Base-by-base conservation (phyloP, 1,140 invertebrate species). In the Asobara japonica region DNA sequence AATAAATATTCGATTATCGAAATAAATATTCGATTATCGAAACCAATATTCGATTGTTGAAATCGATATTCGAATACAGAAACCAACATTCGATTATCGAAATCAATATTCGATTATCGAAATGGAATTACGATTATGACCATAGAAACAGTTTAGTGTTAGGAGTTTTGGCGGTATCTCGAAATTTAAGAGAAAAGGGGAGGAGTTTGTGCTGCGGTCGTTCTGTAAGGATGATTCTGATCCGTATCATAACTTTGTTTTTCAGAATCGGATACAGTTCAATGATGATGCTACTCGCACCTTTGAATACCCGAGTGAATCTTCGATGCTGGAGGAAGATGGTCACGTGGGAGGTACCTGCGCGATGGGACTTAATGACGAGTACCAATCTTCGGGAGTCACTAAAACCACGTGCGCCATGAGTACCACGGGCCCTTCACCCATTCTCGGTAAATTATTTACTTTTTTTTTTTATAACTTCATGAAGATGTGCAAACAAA, bases 301-400 rank as follows among this genome's bases (percentile, higher is more conserved):
- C 36, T 95, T 94, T 87, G 94, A 96, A 86, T 96, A 96, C 83
- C 94, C 94, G 45, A 95, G 94, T 72, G 95, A 96, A 86, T 89
- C 91, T 48, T 95, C 94, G 51, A 85, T 92, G 77, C 84, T 93
- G 65, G 89, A 91, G 79, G 92, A 92, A 74, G 92, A 79, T 72
- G 81, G n/a, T n/a, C 82, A 22, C 82, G 85, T 74, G 83, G 81
- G 33, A n/a, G 84, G 82, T 75, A 84, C 82, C 78, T 86, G 82
- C 76, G 72, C 75, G 78, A 82, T 80, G 74, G 75, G 75, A 65
- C 18, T 11, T 36, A 16, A 18, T 29, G 31, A 67, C 18, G 36
- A 67, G 22, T 80, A 85, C 20, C 80, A 81, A 69, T 78, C 76
- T 29, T 69, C 78, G 38, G 73, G 76, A 67, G 71, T 74, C 73